Evolutionary conservation across 2,113 vertebrate species (phyloP).

Genomic region (Poecile atricapillus): DNA sequence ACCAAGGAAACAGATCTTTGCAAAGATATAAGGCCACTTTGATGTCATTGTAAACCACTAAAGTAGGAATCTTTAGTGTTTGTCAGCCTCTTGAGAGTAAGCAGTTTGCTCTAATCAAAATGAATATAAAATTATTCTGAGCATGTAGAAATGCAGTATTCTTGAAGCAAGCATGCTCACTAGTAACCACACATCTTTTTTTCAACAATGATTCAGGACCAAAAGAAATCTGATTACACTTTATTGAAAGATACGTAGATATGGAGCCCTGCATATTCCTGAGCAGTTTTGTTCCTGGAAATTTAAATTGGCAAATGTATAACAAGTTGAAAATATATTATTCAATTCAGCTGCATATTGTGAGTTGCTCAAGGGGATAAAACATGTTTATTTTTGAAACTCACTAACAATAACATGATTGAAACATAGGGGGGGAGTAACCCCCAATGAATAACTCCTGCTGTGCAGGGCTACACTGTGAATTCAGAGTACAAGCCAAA

Average conservation of each 20-base stretch:
- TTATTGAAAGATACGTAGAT: background rate
- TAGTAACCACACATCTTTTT: constrained; percentile 6
- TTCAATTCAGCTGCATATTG: background rate
- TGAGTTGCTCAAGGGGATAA: background rate
- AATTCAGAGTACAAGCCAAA: background rate
- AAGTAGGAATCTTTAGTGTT: constrained; percentile 70
- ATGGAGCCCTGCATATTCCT: background rate
- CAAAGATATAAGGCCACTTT: constrained; percentile 63
- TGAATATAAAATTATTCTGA: constrained; percentile 71
- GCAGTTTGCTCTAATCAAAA: constrained; percentile 69
- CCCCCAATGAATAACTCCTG: background rate
- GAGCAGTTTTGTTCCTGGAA: background rate
- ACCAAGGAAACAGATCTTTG: constrained; percentile 72
- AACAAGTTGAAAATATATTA: background rate
- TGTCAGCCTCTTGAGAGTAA: constrained; percentile 65
- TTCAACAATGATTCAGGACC: background rate
- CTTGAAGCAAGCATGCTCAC: constrained; percentile 34
- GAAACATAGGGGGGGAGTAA: background rate
- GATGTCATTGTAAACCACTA: constrained; percentile 67
- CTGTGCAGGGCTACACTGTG: background rate
- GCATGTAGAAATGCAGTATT: constrained; percentile 69
- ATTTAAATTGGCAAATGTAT: background rate
- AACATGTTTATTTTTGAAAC: constrained; percentile 19
- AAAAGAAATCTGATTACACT: constrained; percentile 13
- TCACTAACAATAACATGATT: background rate